Evolutionary conservation across 2,888 invertebrate genomes (phyloP), one percentile per base, ranked within the genome.

Genomic region (Ophion obscuratus): DNA sequence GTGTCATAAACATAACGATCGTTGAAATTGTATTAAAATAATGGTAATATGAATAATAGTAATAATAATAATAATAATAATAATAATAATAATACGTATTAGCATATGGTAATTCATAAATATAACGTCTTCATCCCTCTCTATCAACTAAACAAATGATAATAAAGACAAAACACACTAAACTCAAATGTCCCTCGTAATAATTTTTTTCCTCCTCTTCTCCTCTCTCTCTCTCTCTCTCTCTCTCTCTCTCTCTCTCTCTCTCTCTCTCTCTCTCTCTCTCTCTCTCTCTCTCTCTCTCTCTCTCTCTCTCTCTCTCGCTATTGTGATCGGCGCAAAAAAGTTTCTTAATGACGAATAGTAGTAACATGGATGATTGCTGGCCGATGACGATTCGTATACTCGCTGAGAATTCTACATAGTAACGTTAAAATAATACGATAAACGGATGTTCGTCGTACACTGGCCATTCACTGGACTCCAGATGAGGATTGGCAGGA

Each of bases 61-160:
- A 77, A 77, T 84, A 80, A 80, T 76, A 67, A 81, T 83, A 77
- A 73, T 87, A 71, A 79, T 83, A 70, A 27, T 83, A 77, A 68
- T 84, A 80, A 80, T 76, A 67, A 81, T 83, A 77, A 70, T 87
- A 73, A 79, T 84, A 70, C 40, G 75, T 68, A 67, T 84, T 79
- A 77, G 77, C 80, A 78, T 76, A 78, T 87, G 67, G 75, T 87
- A 88, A 87, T 83, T 87, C 84, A 89, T 89, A 89, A 88, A 88
- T 89, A 89, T 87, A 87, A 88, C 77, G 77, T 80, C 79, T 81
- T 61, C 64, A 59, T 85, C 71, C 53, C 73, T 83, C 66, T 81
- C 70, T 61, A 36, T 71, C 67, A 59, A 61, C 57, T 67, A 40
- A 64, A 84, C 76, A 62, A 83, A 81, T 61, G 75, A 77, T 81